Evolutionary conservation across 2,888 invertebrate genomes (phyloP), one percentile per base, ranked within the genome.

Genomic region (Lepidocyrtoides sp.): DNA sequence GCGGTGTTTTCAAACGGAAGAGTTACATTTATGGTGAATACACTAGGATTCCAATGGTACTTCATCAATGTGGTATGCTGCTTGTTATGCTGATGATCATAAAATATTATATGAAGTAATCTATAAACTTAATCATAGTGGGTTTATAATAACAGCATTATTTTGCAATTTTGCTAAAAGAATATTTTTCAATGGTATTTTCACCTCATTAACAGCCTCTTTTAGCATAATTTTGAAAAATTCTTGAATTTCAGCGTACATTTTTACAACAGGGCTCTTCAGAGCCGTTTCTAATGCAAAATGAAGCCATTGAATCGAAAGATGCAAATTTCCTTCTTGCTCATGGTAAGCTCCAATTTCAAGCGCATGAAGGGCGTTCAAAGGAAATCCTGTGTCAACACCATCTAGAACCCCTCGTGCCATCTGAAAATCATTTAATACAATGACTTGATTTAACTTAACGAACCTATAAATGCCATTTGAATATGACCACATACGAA

Each of bases 321-420:
- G 72, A 26, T 82, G 82, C 41, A 12, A 72, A 10, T 66, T 23
- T 1, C 12, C 2, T 0, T 26, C 17, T 14, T 69, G 12, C 2
- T 20, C 17, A 32, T 60, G 41, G 17, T 54, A 69, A 0, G 72
- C 48, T 3, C 82, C 83, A 1, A 89, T 5, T 60, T 83, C 83
- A 0, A 89, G 44, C 3, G 57, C n/a, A 51, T 89, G 44, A 2
- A 89, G 48, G 2, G 89, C 57, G 72, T 72, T 89, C 72, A 89
- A 8, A 26, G 44, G 32, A 20, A 89, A 26, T 5, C 69, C 29
- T 0, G 89, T 83, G 29, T 75, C 41, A 10, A 89, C 26, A 20
- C 60, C 23, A 10, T 51, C 89, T 8, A 89, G n/a, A 23, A 51
- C 82, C 8, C 89, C 89, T 48, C 48, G 5, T 17, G 60, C 82